Conservation (phyloP, 2,113 vertebrate genomes). For the Aptenodytes patagonicus region DNA sequence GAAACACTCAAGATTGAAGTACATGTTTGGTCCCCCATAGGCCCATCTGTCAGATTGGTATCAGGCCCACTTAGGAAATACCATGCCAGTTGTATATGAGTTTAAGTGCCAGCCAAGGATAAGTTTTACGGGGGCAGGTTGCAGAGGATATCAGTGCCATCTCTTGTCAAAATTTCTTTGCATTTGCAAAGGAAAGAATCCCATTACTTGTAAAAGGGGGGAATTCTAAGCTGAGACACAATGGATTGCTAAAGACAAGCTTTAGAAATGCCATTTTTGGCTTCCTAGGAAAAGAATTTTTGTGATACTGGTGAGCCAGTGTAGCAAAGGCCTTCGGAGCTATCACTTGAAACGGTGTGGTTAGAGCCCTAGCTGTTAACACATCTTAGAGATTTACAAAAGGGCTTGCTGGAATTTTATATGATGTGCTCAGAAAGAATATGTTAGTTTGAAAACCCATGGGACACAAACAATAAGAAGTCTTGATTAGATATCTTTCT, state of each 20-base stretch:
- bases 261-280: background rate
- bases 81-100: background rate
- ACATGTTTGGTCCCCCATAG: background rate
- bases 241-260: background rate
- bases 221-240: background rate
- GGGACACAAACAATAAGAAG: background rate
- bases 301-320: background rate
- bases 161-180: background rate
- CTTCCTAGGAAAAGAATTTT: background rate
- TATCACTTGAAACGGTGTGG: background rate
- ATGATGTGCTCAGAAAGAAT: background rate
- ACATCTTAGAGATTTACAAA: conserved; percentile 7
- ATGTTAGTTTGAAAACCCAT: conserved; percentile 8
- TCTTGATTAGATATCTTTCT: background rate
- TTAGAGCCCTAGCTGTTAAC: background rate
- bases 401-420: conserved; percentile 10
- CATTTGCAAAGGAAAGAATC: background rate
- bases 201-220: background rate
- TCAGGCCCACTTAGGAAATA: background rate
- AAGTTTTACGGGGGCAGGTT: background rate
- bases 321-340: background rate
- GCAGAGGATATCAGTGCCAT: background rate
- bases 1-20: background rate
- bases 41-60: background rate
- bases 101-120: background rate